Evolutionary conservation across 1,140 invertebrate species (phyloP), one percentile per base, ranked within the genome.

Genomic region (Chrysopa pallens): DNA sequence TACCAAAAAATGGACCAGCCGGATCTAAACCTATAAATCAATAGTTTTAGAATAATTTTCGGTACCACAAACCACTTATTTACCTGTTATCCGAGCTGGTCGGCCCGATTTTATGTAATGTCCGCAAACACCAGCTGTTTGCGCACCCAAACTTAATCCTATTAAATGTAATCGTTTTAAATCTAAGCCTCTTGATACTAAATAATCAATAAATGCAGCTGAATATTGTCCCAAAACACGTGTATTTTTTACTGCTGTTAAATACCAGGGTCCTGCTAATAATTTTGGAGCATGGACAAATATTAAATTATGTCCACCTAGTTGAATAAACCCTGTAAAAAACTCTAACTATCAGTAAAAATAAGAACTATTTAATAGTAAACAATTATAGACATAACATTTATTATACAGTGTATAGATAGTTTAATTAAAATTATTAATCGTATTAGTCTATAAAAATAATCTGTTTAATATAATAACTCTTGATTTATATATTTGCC

Each of bases 101-200:
- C 54, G 50, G 4, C 60, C 61, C 13, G 48, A 52, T 43, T 50
- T 54, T 2, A 64, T 52, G 37, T 57, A 52, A 14, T 52, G 48
- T 6, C 59, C 59, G 28, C 57, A 57, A 42, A 76, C 75, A 1
- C 75, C 76, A 1, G 74, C 71, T 46, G 76, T 70, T 44, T 79
- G 76, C 6, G 60, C 60, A 0, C 61, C 61, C 40, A 63, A 46
- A 44, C 58, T 61, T 51, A 76, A 72, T 0, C 76, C 76, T 44
- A 78, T 70, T 29, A 78, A 48, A 55, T 79, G 76, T 42, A 70
- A 42, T 37, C 51, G 54, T 11, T 53, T 52, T 38, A 59, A 47
- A 42, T 58, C 45, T 17, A 60, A 45, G 5, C 56, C 57, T 35
- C 64, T 63, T 6, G 62, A 61, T 6, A 69, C 69, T 36, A 71